Evolutionary conservation across 2,888 invertebrate genomes (phyloP).

Genomic region (Hecatera dysodea): DNA sequence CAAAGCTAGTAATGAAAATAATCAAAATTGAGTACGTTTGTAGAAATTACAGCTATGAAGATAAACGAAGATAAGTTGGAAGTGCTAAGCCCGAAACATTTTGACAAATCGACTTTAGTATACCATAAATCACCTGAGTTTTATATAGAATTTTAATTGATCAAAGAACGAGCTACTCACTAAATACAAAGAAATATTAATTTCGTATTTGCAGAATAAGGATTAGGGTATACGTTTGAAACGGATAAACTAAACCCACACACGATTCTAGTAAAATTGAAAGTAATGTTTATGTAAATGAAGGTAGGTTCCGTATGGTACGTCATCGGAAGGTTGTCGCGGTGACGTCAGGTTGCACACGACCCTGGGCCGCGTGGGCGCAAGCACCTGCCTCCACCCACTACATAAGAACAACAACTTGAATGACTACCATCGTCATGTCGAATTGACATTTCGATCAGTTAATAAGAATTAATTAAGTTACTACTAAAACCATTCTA

Average conservation of each 20-base stretch:
- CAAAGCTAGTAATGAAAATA: constrained; percentile 45
- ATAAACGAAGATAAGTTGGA: constrained; percentile 41
- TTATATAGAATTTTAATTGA: constrained; percentile 16
- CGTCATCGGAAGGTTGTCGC: constrained; percentile 80
- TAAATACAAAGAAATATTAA: constrained; percentile 4
- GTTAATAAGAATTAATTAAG: constrained; percentile 37
- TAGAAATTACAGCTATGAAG: constrained; percentile 39
- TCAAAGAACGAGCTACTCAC: constrained; percentile 1
- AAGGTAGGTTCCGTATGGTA: constrained; percentile 74
- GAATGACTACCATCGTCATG: constrained; percentile 58
- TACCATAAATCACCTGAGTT: constrained; percentile 18
- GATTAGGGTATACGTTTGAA: constrained; percentile 26
- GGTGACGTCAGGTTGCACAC: constrained; percentile 89
- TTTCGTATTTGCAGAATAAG: constrained; percentile 4
- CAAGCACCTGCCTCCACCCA: constrained; percentile 84
- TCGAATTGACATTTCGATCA: constrained; percentile 45
- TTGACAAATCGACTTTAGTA: constrained; percentile 1
- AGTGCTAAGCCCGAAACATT: constrained; percentile 9
- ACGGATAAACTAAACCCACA: too few relatives aligned
- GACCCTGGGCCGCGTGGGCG: constrained; percentile 85
- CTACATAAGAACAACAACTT: constrained; percentile 75
- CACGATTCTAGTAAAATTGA: constrained; percentile 51
- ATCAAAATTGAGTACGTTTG: constrained; percentile 27
- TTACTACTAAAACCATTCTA: constrained; percentile 5
- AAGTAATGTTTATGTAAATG: constrained; percentile 68